A percentile compares a stretch with the other conserved stretches of the same genome.
Conservation (phyloP, 1,140 invertebrate genomes). For the Diorhabda elongata region DNA sequence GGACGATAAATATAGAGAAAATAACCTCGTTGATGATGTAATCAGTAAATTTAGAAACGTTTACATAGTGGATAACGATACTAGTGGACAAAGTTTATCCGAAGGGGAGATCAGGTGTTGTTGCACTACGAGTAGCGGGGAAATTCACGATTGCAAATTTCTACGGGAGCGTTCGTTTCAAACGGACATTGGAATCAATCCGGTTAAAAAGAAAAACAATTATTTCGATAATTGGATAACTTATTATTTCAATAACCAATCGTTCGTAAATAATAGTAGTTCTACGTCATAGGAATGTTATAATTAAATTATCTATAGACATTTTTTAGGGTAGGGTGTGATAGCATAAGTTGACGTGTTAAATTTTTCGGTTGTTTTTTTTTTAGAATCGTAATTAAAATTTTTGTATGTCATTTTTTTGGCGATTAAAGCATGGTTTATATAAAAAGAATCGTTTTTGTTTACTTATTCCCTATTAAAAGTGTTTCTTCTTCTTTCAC, state of each 20-base stretch:
- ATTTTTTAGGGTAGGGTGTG: too few relatives aligned
- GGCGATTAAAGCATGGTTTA: too few relatives aligned
- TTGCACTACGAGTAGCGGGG: slow-evolving; percentile 38
- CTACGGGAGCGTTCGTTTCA: slow-evolving; percentile 9
- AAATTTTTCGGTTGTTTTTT: too few relatives aligned
- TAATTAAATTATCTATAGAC: too few relatives aligned
- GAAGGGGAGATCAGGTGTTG: slow-evolving; percentile 39
- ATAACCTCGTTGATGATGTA: neutral
- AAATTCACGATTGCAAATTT: slow-evolving; percentile 27
- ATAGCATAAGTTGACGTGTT: too few relatives aligned
- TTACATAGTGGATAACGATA: slow-evolving; percentile 20
- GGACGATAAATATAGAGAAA: neutral
- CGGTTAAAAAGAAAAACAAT: slow-evolving; percentile 21
- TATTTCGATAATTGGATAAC: slow-evolving; percentile 38
- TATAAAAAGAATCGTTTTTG: too few relatives aligned
- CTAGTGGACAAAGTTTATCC: slow-evolving; percentile 29
- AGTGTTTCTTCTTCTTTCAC: too few relatives aligned
- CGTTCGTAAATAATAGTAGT: slow-evolving; percentile 20
- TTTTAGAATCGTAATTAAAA: too few relatives aligned
- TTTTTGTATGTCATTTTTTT: too few relatives aligned
- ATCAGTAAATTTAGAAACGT: neutral
- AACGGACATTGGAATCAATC: slow-evolving; percentile 13
- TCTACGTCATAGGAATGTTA: slow-evolving; percentile 8
- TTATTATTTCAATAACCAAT: slow-evolving; percentile 32
- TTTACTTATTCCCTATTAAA: too few relatives aligned